These are phyloP conservation scores for Tragulus kanchil DNA, from an alignment of 2,113 vertebrate genomes.

Conservation along the genomic window DNA sequence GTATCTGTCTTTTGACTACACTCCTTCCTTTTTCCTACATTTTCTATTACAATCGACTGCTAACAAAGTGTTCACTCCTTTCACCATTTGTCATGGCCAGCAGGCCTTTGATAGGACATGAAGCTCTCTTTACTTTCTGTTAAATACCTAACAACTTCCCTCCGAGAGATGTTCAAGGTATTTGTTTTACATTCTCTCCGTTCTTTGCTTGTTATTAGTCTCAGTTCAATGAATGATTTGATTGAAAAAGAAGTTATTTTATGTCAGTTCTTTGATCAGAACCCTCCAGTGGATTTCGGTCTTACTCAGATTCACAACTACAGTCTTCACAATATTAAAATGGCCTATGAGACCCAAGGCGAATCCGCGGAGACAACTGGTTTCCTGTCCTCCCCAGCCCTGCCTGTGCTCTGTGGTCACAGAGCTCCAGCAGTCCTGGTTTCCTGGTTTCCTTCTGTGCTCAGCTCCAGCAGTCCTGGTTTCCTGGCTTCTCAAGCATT, in stretches of 20 bases:
- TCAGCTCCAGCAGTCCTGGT: not conserved
- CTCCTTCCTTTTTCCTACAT: not conserved
- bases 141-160: not conserved
- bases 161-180: not conserved
- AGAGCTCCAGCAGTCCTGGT: too few species aligned
- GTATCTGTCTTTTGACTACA: accelerated
- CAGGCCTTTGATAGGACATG: not conserved
- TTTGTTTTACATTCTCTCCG: not conserved
- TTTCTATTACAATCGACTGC: not conserved
- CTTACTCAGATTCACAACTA: not conserved
- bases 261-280: not conserved
- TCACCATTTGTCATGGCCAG: not conserved
- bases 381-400: not conserved
- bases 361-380: accelerated
- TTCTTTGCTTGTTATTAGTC: not conserved
- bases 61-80: not conserved
- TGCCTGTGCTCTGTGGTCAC: not conserved
- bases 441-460: not conserved
- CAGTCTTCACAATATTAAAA: not conserved
- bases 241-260: not conserved
- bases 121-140: not conserved
- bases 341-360: too few species aligned
- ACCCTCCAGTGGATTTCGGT: not conserved
- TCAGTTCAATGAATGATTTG: not conserved
- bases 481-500: accelerated